Evolutionary conservation across 2,797 vertebrate species (phyloP).

Genomic region (Nyctalus aviator): DNA sequence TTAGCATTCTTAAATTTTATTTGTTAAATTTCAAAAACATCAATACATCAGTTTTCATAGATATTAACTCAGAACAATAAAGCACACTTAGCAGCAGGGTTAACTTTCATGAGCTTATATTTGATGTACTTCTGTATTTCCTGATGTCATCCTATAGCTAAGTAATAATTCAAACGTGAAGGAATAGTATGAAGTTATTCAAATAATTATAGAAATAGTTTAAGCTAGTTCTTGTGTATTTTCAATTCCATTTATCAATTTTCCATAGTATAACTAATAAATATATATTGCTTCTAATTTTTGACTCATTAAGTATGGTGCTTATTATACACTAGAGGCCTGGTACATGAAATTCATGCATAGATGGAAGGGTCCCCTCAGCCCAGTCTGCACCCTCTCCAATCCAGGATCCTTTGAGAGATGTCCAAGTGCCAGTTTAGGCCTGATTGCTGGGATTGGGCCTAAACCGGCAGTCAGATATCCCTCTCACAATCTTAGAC

Average conservation of each 20-base stretch:
- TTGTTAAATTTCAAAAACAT: conserved; percentile 71
- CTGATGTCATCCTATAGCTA: background rate
- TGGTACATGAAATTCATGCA: too few species aligned
- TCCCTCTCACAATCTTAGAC: too few species aligned
- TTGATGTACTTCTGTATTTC: background rate
- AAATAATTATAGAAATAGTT: conserved; percentile 13
- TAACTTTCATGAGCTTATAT: background rate
- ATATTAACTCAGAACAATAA: conserved; percentile 63
- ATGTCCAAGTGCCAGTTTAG: too few species aligned
- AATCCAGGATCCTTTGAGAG: too few species aligned
- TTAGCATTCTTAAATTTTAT: conserved; percentile 74
- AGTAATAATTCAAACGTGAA: background rate
- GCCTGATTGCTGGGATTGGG: too few species aligned
- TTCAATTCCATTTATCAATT: conserved; percentile 31
- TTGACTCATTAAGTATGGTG: background rate
- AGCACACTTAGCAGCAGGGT: conserved; percentile 50
- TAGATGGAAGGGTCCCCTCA: too few species aligned
- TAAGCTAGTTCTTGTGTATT: background rate
- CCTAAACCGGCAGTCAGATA: too few species aligned
- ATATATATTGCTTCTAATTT: background rate
- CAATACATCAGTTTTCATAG: conserved; percentile 74
- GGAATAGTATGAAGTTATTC: background rate
- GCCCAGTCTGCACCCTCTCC: too few species aligned
- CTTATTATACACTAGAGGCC: background rate
- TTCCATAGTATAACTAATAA: background rate